Percentiles rank a stretch among this genome's conserved stretches.
Evolutionary conservation across 1,140 invertebrate species (phyloP).

Genomic region (Aphelinus certus): DNA sequence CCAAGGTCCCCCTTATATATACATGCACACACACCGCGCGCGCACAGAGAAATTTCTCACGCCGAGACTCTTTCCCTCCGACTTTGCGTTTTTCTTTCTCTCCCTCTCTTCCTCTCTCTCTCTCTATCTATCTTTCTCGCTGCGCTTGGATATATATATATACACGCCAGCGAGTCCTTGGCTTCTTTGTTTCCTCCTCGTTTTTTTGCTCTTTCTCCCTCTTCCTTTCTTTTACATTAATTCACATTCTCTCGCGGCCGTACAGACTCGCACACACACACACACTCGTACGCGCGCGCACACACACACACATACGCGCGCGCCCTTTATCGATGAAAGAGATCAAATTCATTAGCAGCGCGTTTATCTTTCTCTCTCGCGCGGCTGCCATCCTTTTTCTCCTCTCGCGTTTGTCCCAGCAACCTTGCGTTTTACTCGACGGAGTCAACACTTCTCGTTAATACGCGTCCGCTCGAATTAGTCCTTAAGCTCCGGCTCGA

Average conservation of each 20-base stretch:
- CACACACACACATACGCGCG: too few species aligned
- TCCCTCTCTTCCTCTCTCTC: slow-evolving; percentile 35
- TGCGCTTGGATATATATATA: neutral
- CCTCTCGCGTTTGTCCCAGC: neutral
- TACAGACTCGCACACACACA: too few species aligned
- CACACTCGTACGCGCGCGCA: too few species aligned
- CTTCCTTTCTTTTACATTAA: slow-evolving; percentile 44
- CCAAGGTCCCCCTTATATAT: too few species aligned
- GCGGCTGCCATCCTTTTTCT: neutral
- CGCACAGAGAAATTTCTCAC: slow-evolving; percentile 50
- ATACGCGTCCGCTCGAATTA: neutral
- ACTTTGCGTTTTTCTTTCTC: slow-evolving; percentile 32
- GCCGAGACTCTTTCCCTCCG: slow-evolving; percentile 45
- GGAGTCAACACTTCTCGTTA: slow-evolving; percentile 16
- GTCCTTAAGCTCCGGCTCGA: neutral
- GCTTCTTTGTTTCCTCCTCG: slow-evolving; percentile 16
- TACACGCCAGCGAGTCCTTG: slow-evolving; percentile 12
- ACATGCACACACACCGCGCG: neutral
- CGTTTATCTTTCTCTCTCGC: slow-evolving; percentile 1
- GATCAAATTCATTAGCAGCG: slow-evolving; percentile 34
- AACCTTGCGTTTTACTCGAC: slow-evolving; percentile 1
- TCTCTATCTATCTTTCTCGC: slow-evolving; percentile 19
- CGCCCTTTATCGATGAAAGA: slow-evolving; percentile 45
- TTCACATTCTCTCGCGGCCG: slow-evolving; percentile 36
- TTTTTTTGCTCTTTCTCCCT: slow-evolving; percentile 9